Evolutionary conservation across 1,140 invertebrate species (phyloP), one percentile per base, ranked within the genome.

Genomic region (Euwallacea similis): DNA sequence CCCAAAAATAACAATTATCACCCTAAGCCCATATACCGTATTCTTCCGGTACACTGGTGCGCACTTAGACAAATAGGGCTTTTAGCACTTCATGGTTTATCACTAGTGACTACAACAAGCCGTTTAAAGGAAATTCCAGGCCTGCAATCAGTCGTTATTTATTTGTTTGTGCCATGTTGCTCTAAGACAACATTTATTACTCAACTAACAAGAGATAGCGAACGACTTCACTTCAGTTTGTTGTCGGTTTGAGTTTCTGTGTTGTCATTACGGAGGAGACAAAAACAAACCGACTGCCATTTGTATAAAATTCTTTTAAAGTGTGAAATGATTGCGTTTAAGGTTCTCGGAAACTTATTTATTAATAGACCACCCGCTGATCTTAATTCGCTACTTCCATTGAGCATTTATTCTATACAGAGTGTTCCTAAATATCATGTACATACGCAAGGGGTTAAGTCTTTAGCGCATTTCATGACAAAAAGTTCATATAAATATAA

Each of bases 51-150:
- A 67, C 65, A 67, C n/a, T 13, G 58, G 7, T 42, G 9, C 56
- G 54, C 65, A 67, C 65, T 67, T 33, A 58, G 41, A 67, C 58
- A 67, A 67, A 59, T 59, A 44, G 55, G 42, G 65, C 65, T 67
- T 67, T 67, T 67, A 67, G 42, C 65, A 67, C 54, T 67, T 67
- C 10, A 21, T 59, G 43, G 54, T 44, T 59, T 67, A 67, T 67
- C 65, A 59, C 42, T 33, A 13, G 59, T 42, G 50, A 64, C 50
- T 56, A 66, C 65, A 59, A 67, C 65, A 44, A 59, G 58, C 65
- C 21, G 58, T 67, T 44, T 67, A 42, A 66, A 15, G 46, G 16
- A 42, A 66, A 66, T 8, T 11, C 47, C 47, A 21, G 63, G 16
- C 13, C 21, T 16, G 47, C 21, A 66, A 66, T 66, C 46, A 15